phyloP scores from a whole-genome alignment of 2,888 invertebrate species.

The Megalurothrips usitatus region DNA sequence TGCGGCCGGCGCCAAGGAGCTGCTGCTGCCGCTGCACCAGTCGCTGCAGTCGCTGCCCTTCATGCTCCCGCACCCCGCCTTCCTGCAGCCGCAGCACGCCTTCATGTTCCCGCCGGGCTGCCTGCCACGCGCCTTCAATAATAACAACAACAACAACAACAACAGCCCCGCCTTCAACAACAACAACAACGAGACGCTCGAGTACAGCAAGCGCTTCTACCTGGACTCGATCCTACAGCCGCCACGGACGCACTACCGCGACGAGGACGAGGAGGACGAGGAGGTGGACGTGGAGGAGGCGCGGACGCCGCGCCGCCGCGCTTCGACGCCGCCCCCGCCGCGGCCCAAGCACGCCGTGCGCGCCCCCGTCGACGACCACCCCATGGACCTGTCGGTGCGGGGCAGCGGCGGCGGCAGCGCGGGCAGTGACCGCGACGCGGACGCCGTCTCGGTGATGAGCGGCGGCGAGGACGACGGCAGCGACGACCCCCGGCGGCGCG shows the following conservation, averaged over 20 bases:
- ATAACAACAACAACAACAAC: slow-evolving; percentile 21
- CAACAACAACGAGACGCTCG: slow-evolving; percentile 11
- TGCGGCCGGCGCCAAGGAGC: slow-evolving; percentile 35
- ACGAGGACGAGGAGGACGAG: neutral
- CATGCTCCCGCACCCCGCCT: slow-evolving; percentile 39
- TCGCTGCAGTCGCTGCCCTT: slow-evolving; percentile 37
- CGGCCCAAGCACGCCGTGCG: neutral
- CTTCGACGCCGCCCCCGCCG: neutral
- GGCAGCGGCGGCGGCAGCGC: slow-evolving; percentile 5
- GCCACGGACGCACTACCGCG: neutral
- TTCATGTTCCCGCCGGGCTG: slow-evolving; percentile 18
- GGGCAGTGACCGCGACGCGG: neutral
- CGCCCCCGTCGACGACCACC: slow-evolving; percentile 14
- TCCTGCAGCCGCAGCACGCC: slow-evolving; percentile 38
- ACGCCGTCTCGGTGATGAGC: neutral
- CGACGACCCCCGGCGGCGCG: neutral
- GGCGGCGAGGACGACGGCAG: neutral
- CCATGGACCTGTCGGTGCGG: slow-evolving; percentile 11
- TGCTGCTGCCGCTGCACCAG: slow-evolving; percentile 40
- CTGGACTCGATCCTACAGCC: slow-evolving; percentile 12
- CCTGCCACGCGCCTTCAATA: slow-evolving; percentile 7
- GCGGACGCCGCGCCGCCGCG: neutral
- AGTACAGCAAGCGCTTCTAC: slow-evolving; percentile 17
- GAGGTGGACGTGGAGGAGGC: neutral
- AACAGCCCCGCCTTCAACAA: slow-evolving; percentile 4